Conservation (phyloP, 2,888 invertebrate genomes). For the Invenusta paracnida region DNA sequence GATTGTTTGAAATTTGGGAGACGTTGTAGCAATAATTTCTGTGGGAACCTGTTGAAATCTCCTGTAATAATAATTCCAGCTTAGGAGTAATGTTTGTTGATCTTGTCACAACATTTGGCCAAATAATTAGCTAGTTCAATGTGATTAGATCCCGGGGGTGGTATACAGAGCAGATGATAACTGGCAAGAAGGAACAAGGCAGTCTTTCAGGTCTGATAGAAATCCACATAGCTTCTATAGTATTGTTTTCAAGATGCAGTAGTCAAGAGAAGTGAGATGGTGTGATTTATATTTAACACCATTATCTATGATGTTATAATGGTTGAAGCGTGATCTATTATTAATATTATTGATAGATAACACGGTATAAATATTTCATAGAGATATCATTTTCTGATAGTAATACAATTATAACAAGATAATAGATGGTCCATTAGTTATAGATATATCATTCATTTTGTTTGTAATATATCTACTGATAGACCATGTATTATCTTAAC, state of each 20-base stretch:
- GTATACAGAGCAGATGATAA: neutral
- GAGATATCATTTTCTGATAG: too few relatives aligned
- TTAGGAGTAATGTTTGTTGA: neutral
- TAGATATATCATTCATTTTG: too few relatives aligned
- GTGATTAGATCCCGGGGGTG: constrained; percentile 5
- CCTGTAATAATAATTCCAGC: constrained; percentile 6
- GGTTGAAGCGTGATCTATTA: too few relatives aligned
- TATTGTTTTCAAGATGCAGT: neutral
- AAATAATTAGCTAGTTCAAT: constrained; percentile 29
- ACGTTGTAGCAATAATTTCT: constrained; percentile 22
- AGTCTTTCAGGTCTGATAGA: neutral
- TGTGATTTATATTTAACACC: neutral
- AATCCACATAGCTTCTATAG: neutral
- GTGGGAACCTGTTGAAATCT: constrained; percentile 23
- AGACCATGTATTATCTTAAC: too few relatives aligned
- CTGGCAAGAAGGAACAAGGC: neutral
- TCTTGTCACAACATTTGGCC: constrained; percentile 29
- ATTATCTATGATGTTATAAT: too few relatives aligned
- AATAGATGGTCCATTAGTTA: too few relatives aligned
- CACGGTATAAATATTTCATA: too few relatives aligned
- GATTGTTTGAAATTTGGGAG: constrained; percentile 19
- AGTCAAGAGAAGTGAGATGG: neutral
- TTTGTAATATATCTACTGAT: too few relatives aligned
- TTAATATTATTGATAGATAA: too few relatives aligned
- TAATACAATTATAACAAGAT: too few relatives aligned